Conservation (phyloP, 2,113 vertebrate genomes). For the Acrocephalus arundinaceus region DNA sequence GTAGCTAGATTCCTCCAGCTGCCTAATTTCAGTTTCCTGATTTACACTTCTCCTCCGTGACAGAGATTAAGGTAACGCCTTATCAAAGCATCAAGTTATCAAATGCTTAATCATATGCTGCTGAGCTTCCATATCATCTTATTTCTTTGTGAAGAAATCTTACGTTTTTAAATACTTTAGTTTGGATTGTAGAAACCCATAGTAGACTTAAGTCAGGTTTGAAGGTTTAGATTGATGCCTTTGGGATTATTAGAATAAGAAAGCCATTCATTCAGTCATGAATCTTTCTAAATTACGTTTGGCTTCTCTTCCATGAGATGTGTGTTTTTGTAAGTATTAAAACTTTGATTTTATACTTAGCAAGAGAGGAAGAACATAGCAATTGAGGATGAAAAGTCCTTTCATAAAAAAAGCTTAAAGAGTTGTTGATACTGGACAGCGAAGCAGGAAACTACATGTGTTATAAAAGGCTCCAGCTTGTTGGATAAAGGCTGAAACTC, state of each 20-base stretch:
- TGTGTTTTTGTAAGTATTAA: slow-evolving; percentile 40
- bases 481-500: neutral
- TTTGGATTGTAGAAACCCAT: neutral
- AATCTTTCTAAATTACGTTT: neutral
- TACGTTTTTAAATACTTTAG: neutral
- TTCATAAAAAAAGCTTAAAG: neutral
- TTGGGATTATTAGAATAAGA: slow-evolving; percentile 24
- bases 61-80: neutral
- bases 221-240: neutral
- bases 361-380: neutral
- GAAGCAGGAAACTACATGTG: neutral
- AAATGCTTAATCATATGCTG: neutral
- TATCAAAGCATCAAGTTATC: slow-evolving; percentile 25
- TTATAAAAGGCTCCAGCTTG: slow-evolving; percentile 2
- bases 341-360: slow-evolving; percentile 25
- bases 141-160: slow-evolving; percentile 11
- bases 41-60: neutral
- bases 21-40: neutral
- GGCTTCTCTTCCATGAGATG: slow-evolving; percentile 4
- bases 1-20: neutral
- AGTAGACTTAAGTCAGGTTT: neutral
- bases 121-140: neutral
- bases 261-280: neutral
- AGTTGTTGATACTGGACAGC: slow-evolving; percentile 6
- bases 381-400: neutral